A percentile compares a stretch with the other conserved stretches of the same genome.
Evolutionary conservation across 2,888 invertebrate genomes (phyloP).

Genomic region (Atrina japonica): DNA sequence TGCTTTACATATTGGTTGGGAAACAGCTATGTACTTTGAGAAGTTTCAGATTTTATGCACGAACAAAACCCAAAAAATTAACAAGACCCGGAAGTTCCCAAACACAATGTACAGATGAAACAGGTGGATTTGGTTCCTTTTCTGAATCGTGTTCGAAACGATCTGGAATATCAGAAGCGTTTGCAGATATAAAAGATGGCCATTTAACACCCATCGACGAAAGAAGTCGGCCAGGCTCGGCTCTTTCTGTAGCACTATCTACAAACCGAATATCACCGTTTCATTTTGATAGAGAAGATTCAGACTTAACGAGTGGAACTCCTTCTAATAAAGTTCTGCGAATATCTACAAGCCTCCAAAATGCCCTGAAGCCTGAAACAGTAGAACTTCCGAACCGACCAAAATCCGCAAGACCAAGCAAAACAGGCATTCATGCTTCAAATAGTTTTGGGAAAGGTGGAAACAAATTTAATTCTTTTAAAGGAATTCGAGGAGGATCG

Average conservation of each 20-base stretch:
- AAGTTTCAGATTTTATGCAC: slow-evolving; percentile 40
- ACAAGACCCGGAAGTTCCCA: slow-evolving; percentile 17
- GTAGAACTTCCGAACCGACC: slow-evolving; percentile 11
- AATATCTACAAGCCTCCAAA: slow-evolving; percentile 20
- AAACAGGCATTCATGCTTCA: not conserved
- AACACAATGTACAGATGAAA: slow-evolving; percentile 20
- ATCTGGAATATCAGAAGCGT: not conserved
- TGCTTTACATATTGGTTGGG: slow-evolving; percentile 59
- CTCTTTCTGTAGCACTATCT: slow-evolving; percentile 13
- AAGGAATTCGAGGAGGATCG: not conserved
- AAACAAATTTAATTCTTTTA: not conserved
- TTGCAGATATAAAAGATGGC: slow-evolving; percentile 15
- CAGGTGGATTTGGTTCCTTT: slow-evolving; percentile 11
- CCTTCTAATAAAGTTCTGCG: not conserved
- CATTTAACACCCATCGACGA: slow-evolving; percentile 10
- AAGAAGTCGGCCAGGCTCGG: slow-evolving; percentile 25
- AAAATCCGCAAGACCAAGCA: slow-evolving; percentile 9
- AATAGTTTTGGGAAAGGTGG: not conserved
- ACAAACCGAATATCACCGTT: slow-evolving; percentile 17
- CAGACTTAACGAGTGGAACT: slow-evolving; percentile 3
- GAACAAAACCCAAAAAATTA: not conserved
- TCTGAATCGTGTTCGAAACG: not conserved
- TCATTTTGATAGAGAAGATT: not conserved
- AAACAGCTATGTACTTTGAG: slow-evolving; percentile 46
- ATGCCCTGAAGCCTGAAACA: slow-evolving; percentile 12